Evolutionary conservation across 2,797 vertebrate species (phyloP).

Genomic region (Siniperca scherzeri): DNA sequence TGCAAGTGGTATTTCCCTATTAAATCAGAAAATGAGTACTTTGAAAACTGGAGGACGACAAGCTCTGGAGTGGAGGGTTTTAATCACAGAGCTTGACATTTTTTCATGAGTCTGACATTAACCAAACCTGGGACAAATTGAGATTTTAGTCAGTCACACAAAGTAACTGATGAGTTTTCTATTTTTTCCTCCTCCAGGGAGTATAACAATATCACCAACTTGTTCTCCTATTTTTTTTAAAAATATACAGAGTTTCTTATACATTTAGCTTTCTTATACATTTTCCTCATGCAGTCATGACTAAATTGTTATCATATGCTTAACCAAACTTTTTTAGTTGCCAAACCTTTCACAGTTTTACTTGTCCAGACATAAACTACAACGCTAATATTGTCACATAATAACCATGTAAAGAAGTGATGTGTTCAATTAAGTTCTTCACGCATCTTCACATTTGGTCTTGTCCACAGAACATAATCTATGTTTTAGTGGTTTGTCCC

Average conservation of each 20-base stretch:
- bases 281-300: neutral
- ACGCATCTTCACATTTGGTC: neutral
- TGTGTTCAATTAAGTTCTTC: neutral
- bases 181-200: neutral
- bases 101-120: conserved; percentile 34
- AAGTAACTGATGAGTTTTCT: neutral
- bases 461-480: neutral
- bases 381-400: neutral
- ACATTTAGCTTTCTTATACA: neutral
- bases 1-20: conserved; percentile 33
- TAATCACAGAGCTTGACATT: conserved; percentile 44
- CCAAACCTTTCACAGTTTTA: neutral
- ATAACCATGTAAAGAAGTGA: neutral
- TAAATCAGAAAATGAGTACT: conserved; percentile 40
- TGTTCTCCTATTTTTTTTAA: neutral
- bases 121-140: conserved; percentile 4
- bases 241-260: neutral
- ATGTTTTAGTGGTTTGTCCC: neutral
- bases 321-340: neutral
- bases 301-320: neutral
- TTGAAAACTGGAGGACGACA: conserved; percentile 18
- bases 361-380: neutral
- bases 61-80: conserved; percentile 33
- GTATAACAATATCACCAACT: neutral
- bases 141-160: conserved; percentile 15